Base-by-base conservation (phyloP, 2,113 vertebrate species). In the Catagonus wagneri region DNA sequence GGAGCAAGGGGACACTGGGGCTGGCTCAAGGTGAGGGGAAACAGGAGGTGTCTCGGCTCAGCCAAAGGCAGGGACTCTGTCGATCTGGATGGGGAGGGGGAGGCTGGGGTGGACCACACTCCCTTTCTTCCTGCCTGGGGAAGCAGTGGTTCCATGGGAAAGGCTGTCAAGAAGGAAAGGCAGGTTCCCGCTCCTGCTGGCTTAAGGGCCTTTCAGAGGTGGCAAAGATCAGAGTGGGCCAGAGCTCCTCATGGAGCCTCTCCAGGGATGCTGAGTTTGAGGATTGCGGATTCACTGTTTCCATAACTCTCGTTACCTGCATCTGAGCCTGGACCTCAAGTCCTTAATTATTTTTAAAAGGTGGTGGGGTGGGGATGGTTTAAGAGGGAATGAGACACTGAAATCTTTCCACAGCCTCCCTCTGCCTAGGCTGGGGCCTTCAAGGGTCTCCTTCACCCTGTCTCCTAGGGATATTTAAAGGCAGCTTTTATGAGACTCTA, bases 401-500 rank as follows among this genome's bases (percentile, higher is more conserved):
- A 84, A 89, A 29, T 60, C 79, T 85, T 93, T 93, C 97, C 97
- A 96, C 32, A 78, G 96, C 97, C 95, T 29, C 89, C 93, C 66
- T 80, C 92, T 95, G 96, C 93, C 96, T 97, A 86, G 79, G 83
- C 81, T 87, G 92, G 72, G 88, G 78, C 92, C 94, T 93, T 72
- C 97, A 63, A 74, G 52, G 96, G 95, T 97, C 96, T 94, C 91
- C 50, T 94, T 94, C 96, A 97, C 97, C 97, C 97, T 95, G 96
- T 97, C 83, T 97, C 97, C 97, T 98, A 74, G 89, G 78, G 74
- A 72, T 96, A 95, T 63, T 97, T 97, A 96, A 97, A 97, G 97
- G 98, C 97, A 96, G 97, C 95, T 98, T 98, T 97, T 97, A 96
- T 92, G 93, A 98, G 95, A 98, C 83, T 90, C 96, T 97, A 96